Base-by-base conservation (phyloP, 2,888 invertebrate species). In the Keiferia lycopersicella region DNA sequence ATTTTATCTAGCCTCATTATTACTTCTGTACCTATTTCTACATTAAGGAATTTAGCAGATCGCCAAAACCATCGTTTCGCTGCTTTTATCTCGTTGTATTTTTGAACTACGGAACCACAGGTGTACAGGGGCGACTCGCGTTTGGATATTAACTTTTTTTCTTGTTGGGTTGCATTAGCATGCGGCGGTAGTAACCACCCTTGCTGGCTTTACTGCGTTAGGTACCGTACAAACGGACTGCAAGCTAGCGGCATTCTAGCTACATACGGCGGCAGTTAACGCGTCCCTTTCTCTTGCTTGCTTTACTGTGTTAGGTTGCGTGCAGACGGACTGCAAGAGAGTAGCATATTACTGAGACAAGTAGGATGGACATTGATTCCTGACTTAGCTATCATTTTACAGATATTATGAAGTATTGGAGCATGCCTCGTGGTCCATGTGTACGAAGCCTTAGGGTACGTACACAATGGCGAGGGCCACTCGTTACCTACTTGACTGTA, bases 401-500 rank as follows among this genome's bases (percentile, higher is more conserved):
- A n/a, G n/a, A n/a, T n/a, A n/a, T n/a, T n/a, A n/a, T n/a, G n/a
- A n/a, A n/a, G n/a, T n/a, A n/a, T n/a, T n/a, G n/a, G n/a, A n/a
- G n/a, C n/a, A n/a, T n/a, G n/a, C 11, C 56, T 56, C 22, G 22
- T 45, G 26, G 26, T 16, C 50, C 48, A 26, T 22, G 50, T 34
- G 61, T 11, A 50, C 34, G n/a, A 18, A 26, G 26, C 11, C 18
- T 56, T 56, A 56, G 56, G 56, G 56, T 56, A 56, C 50, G 50
- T 48, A 81, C 78, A 83, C 80, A 82, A 84, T 84, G 77, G 82
- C 77, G 81, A 81, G 83, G 83, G 84, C 86, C 87, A 87, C 89
- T 88, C 89, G 89, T 89, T 89, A 86, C 85, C 84, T 85, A 90
- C 91, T 91, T 89, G 91, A 90, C 91, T 90, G 87, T 87, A 84